phyloP scores from a whole-genome alignment of 1,140 invertebrate species.

The Drosophila seguyi region DNA sequence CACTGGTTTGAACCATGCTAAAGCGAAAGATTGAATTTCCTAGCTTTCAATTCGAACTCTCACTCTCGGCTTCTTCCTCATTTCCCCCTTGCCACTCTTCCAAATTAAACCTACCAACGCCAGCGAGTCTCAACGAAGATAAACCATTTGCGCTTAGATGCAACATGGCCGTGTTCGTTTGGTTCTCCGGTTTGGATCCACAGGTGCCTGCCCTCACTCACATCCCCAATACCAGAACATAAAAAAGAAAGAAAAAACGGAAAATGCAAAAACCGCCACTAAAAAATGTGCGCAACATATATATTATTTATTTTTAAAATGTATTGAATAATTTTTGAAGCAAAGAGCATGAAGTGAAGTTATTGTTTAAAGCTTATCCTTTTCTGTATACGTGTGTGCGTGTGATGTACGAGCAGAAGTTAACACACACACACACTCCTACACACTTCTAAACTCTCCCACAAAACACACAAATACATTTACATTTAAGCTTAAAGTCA shows the following conservation, averaged over 20 bases:
- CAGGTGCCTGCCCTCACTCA: slow-evolving; percentile 18
- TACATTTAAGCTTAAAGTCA: slow-evolving; percentile 69
- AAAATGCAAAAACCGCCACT: slow-evolving; percentile 9
- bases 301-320: slow-evolving; percentile 79
- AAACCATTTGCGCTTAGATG: background rate
- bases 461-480: slow-evolving; percentile 43
- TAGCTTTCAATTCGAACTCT: slow-evolving; percentile 49
- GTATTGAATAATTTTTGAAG: slow-evolving; percentile 66
- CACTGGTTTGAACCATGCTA: slow-evolving; percentile 44
- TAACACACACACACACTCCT: slow-evolving; percentile 16
- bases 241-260: slow-evolving; percentile 27
- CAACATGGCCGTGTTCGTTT: slow-evolving; percentile 21
- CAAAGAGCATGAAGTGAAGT: slow-evolving; percentile 42
- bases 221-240: slow-evolving; percentile 6
- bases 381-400: slow-evolving; percentile 9
- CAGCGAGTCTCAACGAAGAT: background rate
- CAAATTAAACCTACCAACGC: slow-evolving; percentile 14
- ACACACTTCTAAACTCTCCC: slow-evolving; percentile 6
- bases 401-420: slow-evolving; percentile 10
- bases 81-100: slow-evolving; percentile 8
- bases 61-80: slow-evolving; percentile 37
- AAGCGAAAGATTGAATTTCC: slow-evolving; percentile 50
- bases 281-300: slow-evolving; percentile 41
- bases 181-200: slow-evolving; percentile 32
- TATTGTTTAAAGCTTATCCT: slow-evolving; percentile 34